Percentiles rank a stretch among this genome's conserved stretches.
Conservation (phyloP, 2,888 invertebrate genomes). For the Spodoptera picta region DNA sequence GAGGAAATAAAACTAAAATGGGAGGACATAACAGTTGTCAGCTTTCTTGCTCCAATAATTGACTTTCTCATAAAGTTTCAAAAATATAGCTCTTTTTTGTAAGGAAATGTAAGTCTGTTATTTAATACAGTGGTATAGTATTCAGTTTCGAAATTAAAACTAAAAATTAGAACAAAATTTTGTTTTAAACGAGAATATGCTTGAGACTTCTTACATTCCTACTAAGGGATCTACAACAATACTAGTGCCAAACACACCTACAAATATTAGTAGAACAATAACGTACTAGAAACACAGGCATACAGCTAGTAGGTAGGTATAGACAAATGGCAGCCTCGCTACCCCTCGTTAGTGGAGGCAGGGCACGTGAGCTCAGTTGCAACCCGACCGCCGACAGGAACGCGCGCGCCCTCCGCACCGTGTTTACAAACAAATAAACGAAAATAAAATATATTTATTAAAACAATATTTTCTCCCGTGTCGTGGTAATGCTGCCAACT, state of each 20-base stretch:
- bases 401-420: conserved; percentile 49
- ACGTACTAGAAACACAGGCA: background rate
- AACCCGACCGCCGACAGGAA: conserved; percentile 54
- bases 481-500: conserved; percentile 66
- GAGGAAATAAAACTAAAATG: too few species aligned
- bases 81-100: too few species aligned
- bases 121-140: too few species aligned
- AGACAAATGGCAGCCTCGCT: conserved; percentile 46
- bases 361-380: conserved; percentile 64
- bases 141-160: background rate
- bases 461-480: conserved; percentile 4
- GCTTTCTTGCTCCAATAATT: background rate
- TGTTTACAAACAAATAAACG: conserved; percentile 9
- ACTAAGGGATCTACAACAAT: too few species aligned
- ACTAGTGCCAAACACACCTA: too few species aligned
- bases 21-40: background rate
- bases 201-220: too few species aligned
- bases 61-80: too few species aligned
- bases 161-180: too few species aligned
- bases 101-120: too few species aligned
- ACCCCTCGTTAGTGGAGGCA: conserved; percentile 28
- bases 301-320: conserved; percentile 12
- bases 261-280: background rate
- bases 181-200: too few species aligned
- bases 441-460: conserved; percentile 3